Percentiles rank a stretch among this genome's conserved stretches.
phyloP scores from a whole-genome alignment of 2,888 invertebrate genomes.

The Calephelis perditalis region DNA sequence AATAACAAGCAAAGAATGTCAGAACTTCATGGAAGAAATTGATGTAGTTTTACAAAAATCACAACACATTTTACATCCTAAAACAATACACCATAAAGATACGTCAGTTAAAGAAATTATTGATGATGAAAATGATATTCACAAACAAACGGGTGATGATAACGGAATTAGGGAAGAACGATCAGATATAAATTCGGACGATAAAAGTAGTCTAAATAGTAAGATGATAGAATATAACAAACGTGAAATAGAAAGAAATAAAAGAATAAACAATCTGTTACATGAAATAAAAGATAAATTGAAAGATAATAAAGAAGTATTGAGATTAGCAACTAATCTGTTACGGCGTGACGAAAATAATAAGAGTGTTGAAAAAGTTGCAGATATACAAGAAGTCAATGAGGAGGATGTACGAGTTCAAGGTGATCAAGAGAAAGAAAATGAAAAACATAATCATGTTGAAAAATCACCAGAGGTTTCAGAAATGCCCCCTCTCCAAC shows the following conservation, averaged over 20 bases:
- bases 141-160: conserved; percentile 28
- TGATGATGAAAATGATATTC: neutral
- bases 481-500: conserved; percentile 8
- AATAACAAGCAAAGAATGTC: conserved; percentile 56
- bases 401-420: conserved; percentile 23
- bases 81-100: conserved; percentile 17
- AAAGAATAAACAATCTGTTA: conserved; percentile 56
- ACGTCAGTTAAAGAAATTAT: neutral
- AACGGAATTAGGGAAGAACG: conserved; percentile 41
- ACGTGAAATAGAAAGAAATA: conserved; percentile 47
- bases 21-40: conserved; percentile 61
- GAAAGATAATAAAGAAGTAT: conserved; percentile 66
- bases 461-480: neutral
- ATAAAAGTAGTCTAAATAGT: conserved; percentile 38
- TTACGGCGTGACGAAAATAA: conserved; percentile 50
- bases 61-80: conserved; percentile 54
- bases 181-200: conserved; percentile 46
- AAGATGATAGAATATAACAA: conserved; percentile 41
- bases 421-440: conserved; percentile 21
- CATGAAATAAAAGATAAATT: conserved; percentile 62
- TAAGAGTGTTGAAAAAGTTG: conserved; percentile 34
- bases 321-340: conserved; percentile 57
- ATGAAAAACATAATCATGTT: neutral
- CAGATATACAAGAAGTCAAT: conserved; percentile 17
- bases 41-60: conserved; percentile 60